Conservation (phyloP, 1,140 invertebrate genomes). For the Drosophila varians region DNA sequence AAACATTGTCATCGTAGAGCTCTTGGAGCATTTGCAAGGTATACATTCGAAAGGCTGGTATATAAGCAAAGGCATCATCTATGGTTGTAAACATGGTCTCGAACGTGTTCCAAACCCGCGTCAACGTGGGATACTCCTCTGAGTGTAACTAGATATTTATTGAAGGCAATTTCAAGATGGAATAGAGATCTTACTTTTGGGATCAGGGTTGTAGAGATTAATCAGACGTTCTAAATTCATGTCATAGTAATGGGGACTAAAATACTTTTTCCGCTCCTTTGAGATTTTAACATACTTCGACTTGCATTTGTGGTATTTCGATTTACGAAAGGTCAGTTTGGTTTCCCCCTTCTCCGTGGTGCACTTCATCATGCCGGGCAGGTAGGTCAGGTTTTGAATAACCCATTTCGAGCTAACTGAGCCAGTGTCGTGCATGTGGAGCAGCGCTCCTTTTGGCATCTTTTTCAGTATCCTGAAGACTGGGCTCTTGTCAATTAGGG, state of each 20-base stretch:
- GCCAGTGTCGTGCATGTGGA: conserved; percentile 90
- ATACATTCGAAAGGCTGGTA: conserved; percentile 89
- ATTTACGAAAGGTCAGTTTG: no score
- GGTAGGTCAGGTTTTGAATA: conserved; percentile 88
- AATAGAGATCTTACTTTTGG: no score
- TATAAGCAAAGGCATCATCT: conserved; percentile 87
- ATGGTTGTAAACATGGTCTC: conserved; percentile 86
- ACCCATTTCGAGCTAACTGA: conserved; percentile 88
- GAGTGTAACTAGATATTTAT: not conserved
- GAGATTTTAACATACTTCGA: no score
- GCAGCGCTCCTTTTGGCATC: conserved; percentile 89
- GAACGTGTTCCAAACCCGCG: conserved; percentile 87
- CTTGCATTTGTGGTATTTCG: no score
- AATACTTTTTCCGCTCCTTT: no score
- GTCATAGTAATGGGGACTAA: no score
- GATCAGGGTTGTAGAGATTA: no score
- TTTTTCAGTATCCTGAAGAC: conserved; percentile 88
- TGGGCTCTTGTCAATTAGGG: conserved; percentile 86
- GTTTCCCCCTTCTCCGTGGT: conserved; percentile 79
- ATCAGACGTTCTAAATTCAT: no score
- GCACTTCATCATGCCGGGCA: conserved; percentile 88
- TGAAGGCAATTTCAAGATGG: no score
- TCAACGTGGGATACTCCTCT: conserved; percentile 74
- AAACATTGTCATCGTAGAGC: conserved; percentile 90
- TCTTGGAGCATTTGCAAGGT: conserved; percentile 89